A percentile compares a stretch with the other conserved stretches of the same genome.
These are phyloP conservation scores for Rhagophthalmus giganteus DNA, from an alignment of 2,888 invertebrate genomes.

Conservation along the genomic window DNA sequence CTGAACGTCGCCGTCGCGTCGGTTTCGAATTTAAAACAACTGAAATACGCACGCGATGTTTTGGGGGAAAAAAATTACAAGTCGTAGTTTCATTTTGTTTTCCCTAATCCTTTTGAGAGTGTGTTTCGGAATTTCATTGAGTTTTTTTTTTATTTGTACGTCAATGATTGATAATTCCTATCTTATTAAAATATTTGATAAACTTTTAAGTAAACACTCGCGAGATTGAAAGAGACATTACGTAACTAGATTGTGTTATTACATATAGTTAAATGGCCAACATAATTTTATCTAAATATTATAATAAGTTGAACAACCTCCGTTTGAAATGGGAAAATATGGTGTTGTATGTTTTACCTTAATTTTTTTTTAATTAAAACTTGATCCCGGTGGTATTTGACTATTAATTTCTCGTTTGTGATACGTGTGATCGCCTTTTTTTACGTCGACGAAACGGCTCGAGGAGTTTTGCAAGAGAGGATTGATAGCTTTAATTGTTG, in stretches of 20 bases:
- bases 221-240: conserved; percentile 3
- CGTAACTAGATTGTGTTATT: conserved; percentile 9
- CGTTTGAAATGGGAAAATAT: neutral
- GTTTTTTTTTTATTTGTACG: neutral
- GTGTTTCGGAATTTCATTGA: too few relatives aligned
- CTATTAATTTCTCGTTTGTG: conserved; percentile 1
- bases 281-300: conserved; percentile 14
- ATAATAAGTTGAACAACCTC: conserved; percentile 15
- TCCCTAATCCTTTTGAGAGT: too few relatives aligned
- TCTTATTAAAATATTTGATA: conserved; percentile 9
- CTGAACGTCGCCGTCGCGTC: too few relatives aligned
- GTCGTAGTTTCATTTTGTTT: too few relatives aligned
- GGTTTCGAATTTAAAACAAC: too few relatives aligned
- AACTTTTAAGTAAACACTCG: conserved; percentile 8
- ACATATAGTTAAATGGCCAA: conserved; percentile 5
- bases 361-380: conserved; percentile 4
- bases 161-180: neutral
- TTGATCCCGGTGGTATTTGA: conserved; percentile 2
- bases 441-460: too few relatives aligned
- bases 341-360: too few relatives aligned
- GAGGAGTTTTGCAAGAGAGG: too few relatives aligned
- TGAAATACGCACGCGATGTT: too few relatives aligned
- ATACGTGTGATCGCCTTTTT: conserved; percentile 1
- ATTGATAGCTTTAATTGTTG: too few relatives aligned
- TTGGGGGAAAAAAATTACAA: too few relatives aligned